Base-by-base conservation (phyloP, 2,888 invertebrate genomes). In the Eristalis intricaria region DNA sequence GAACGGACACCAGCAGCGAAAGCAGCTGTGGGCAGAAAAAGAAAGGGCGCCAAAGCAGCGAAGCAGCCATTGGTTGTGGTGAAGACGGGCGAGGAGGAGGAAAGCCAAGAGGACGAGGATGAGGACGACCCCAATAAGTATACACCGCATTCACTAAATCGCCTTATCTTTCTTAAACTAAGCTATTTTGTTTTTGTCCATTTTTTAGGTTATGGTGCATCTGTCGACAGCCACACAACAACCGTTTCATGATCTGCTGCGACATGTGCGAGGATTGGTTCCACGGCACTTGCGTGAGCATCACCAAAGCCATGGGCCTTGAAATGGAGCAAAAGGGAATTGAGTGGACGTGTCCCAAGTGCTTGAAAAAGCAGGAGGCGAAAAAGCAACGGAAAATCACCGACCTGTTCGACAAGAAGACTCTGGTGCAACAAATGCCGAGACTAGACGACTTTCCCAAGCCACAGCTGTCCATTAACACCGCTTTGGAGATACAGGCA, bases 231-330 rank as follows among this genome's bases (percentile, higher is more conserved):
- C 99, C 99, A 0, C 98, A 98, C 92, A 98, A 98, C 91, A 98
- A 98, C 93, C 94, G 98, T 74, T 99, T 99, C 92, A 99, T 99
- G 99, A 99, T 99, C 90, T 98, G 98, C 92, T 99, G 99, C 92
- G 99, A 99, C 93, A 95, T 95, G 15, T 99, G 99, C 92, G 97
- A 98, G 92, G 98, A 99, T 91, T 99, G 99, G 99, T 99, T 98
- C 92, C 99, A 99, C 92, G 99, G 99, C n/a, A 97, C 97, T 91
- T 99, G 99, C 93, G 98, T 99, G 15, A 97, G 97, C 90, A 97
- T 99, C 61, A 98, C 98, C 23, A 96, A 97, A 94, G 95, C 96
- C 0, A 97, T 97, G 96, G 98, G 97, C 75, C 95, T 97, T 90
- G 96, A 97, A 93, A 98, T 99, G 97, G 98, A 99, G 92, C 95